phyloP scores from a whole-genome alignment of 2,888 invertebrate genomes.

The Apodemia duryi region DNA sequence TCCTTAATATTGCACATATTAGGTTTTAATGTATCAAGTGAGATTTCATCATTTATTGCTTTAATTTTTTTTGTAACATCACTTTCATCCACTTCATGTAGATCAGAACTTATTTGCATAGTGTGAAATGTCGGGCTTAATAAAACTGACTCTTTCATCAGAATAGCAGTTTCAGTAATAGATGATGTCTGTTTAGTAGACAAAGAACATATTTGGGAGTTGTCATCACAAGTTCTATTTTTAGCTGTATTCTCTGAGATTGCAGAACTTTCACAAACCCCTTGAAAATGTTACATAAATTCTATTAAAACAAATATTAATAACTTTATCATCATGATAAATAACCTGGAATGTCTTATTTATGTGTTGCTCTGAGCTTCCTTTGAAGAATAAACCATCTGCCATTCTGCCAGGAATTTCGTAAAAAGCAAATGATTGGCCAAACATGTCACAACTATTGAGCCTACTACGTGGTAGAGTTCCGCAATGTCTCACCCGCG shows the following conservation, averaged over 20 bases:
- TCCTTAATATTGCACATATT: not conserved
- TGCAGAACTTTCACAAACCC: not conserved
- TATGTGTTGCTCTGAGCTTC: too few species aligned
- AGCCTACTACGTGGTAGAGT: too few species aligned
- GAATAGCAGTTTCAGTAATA: conserved; percentile 60
- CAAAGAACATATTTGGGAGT: conserved; percentile 17
- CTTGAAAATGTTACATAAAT: not conserved
- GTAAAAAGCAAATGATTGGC: too few species aligned
- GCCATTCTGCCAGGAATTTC: too few species aligned
- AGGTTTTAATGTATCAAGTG: not conserved
- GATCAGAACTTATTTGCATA: conserved; percentile 35
- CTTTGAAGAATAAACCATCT: too few species aligned
- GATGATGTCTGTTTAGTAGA: conserved; percentile 39
- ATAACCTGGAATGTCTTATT: too few species aligned
- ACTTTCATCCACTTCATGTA: conserved; percentile 24
- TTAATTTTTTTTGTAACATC: conserved; percentile 7
- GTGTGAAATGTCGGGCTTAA: conserved; percentile 61
- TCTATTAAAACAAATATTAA: not conserved
- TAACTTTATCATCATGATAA: too few species aligned
- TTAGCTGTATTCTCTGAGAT: not conserved
- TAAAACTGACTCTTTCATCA: conserved; percentile 63
- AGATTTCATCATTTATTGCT: not conserved
- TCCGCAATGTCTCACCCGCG: too few species aligned
- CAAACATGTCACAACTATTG: too few species aligned
- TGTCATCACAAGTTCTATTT: not conserved